Base-by-base conservation (phyloP, 2,888 invertebrate genomes). In the Leucozona laternaria region DNA sequence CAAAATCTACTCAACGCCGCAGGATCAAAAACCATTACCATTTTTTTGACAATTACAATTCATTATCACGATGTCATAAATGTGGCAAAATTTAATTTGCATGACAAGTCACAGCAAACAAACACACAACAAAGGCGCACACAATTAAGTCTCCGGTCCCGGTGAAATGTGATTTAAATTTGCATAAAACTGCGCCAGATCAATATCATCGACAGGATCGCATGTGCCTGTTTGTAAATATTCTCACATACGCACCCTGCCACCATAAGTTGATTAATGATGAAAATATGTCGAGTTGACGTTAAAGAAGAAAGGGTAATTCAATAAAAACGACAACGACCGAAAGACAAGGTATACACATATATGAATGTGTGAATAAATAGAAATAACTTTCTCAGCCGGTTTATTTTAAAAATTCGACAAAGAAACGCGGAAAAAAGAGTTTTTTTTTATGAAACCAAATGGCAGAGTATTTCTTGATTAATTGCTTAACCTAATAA, bases 401-500 rank as follows among this genome's bases (percentile, higher is more conserved):
- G 73, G 79, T 62, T 78, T 25, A 7, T 48, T 48, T 25, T n/a
- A 5, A 31, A 17, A 64, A 25, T 31, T 66, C 34, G 13, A 20
- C 48, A 66, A 28, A 57, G 15, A 55, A 13, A 45, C 25, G 15
- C 31, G 75, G 45, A 50, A n/a, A 68, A 50, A 22, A 0, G 10
- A 0, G 10, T 53, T 45, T 62, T 75, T 79, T 22, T 37, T 53
- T 68, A 28, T 37, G 17, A 55, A 48, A 58, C 77, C 73, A 78
- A 73, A 76, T 75, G 86, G 78, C 37, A 58, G 64, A 40, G 17
- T 15, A 43, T 15, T 68, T 60, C 48, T 83, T 83, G 87, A 87
- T 87, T 83, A 87, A 87, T 83, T 83, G 76, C 68, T 87, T 76
- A 83, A 79, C 83, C 81, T 75, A 83, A 87, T 87, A 87, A 87